A percentile compares a stretch with the other conserved stretches of the same genome.
Conservation (phyloP, 2,113 vertebrate species). For the Orthonyx spaldingii region DNA sequence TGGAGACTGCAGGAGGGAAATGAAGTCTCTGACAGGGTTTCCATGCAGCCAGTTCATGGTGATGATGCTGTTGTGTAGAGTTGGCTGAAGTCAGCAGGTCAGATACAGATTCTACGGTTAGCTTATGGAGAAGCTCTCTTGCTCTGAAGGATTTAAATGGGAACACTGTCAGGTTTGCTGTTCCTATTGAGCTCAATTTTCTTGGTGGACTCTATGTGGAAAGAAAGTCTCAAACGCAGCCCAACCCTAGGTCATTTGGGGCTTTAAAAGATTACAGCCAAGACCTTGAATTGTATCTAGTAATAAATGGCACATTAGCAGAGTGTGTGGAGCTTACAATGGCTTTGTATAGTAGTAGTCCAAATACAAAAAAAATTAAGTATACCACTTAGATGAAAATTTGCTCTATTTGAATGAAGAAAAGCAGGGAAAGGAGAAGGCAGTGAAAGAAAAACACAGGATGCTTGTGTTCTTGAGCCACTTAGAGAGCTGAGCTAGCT, state of each 20-base stretch:
- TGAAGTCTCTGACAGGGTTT: constrained; percentile 42
- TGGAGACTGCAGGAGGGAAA: constrained; percentile 20
- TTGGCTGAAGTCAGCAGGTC: constrained; percentile 45
- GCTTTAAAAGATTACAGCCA: constrained; percentile 28
- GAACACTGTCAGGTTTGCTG: constrained; percentile 7
- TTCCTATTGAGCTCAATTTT: constrained; percentile 43
- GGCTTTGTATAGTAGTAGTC: background rate
- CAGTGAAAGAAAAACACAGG: background rate
- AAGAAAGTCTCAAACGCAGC: constrained; percentile 4
- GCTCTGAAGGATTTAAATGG: constrained; percentile 35
- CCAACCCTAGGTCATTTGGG: background rate
- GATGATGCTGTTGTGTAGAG: background rate
- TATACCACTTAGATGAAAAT: background rate
- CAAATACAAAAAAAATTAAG: background rate
- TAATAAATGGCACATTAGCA: background rate
- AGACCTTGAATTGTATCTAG: constrained; percentile 6
- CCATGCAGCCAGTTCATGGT: background rate
- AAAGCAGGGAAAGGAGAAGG: background rate
- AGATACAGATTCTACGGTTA: background rate
- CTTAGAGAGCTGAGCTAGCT: background rate
- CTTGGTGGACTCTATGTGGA: background rate
- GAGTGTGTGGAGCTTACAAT: background rate
- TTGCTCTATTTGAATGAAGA: background rate
- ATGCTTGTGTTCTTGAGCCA: background rate
- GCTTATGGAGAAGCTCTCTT: constrained; percentile 9